These are phyloP conservation scores for Alectura lathami DNA, from an alignment of 2,113 vertebrate genomes.

Conservation along the genomic window DNA sequence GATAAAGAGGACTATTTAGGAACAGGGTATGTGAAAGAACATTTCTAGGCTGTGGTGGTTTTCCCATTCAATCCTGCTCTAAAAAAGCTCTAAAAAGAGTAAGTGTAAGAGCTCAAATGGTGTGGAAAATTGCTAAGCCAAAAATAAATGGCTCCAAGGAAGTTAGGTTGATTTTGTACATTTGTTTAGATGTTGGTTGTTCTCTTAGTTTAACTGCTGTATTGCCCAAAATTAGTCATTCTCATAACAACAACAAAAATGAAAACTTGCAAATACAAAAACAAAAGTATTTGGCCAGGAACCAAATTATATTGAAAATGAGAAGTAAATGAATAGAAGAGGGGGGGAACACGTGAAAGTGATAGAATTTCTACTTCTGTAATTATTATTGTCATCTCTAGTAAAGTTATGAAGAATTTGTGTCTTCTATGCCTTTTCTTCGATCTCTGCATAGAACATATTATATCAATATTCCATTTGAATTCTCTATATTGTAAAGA, in stretches of 20 bases:
- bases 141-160: conserved; percentile 30
- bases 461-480: fast-evolving
- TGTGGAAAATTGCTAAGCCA: conserved; percentile 4
- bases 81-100: conserved; percentile 44
- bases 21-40: background rate
- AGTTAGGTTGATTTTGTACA: conserved; percentile 51
- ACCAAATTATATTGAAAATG: conserved; percentile 10
- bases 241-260: background rate
- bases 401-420: conserved; percentile 6
- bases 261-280: conserved; percentile 43
- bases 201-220: background rate
- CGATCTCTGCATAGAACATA: background rate
- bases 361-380: background rate
- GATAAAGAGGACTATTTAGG: background rate
- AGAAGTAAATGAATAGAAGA: background rate
- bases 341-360: background rate
- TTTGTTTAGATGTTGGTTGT: background rate
- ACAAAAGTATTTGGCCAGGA: background rate
- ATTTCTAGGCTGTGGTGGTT: conserved; percentile 38
- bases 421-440: background rate
- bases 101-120: conserved; percentile 34
- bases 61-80: conserved; percentile 4
- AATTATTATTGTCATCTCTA: background rate
- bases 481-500: background rate
- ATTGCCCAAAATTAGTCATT: conserved; percentile 11